phyloP scores from a whole-genome alignment of 2,888 invertebrate species.

The Acrobeloides nanus region DNA sequence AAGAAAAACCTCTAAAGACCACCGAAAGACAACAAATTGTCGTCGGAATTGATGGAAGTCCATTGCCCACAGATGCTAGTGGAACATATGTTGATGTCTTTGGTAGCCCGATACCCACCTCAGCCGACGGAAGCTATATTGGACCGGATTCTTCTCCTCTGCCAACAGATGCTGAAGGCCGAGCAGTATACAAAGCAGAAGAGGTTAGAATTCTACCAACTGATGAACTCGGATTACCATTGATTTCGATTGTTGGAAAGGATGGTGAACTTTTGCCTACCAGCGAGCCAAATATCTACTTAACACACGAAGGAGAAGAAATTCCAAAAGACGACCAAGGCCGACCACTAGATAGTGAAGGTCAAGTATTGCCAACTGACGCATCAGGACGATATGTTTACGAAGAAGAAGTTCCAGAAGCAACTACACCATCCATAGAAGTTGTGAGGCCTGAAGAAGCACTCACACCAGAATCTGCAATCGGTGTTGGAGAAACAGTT shows the following conservation, averaged over 20 bases:
- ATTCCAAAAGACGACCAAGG: constrained; percentile 12
- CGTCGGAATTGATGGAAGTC: constrained; percentile 23
- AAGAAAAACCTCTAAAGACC: constrained; percentile 7
- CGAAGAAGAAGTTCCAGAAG: constrained; percentile 2
- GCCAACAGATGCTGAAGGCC: constrained; percentile 25
- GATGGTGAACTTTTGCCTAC: constrained; percentile 32
- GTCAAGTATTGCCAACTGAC: constrained; percentile 24
- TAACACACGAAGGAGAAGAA: constrained; percentile 19
- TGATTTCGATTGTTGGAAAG: constrained; percentile 27
- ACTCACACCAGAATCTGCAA: neutral
- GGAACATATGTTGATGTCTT: constrained; percentile 18
- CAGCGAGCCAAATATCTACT: constrained; percentile 19
- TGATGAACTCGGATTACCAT: constrained; percentile 20
- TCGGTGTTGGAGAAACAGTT: neutral
- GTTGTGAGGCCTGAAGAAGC: constrained; percentile 6
- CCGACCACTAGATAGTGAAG: constrained; percentile 20
- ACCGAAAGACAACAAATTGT: constrained; percentile 2
- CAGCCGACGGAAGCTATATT: constrained; percentile 21
- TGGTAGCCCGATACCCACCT: constrained; percentile 19
- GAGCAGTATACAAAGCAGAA: neutral
- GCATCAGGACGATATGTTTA: constrained; percentile 20
- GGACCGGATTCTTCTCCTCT: constrained; percentile 16
- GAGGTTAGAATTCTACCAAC: constrained; percentile 16
- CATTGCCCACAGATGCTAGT: constrained; percentile 24
- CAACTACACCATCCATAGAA: constrained; percentile 5